Percentiles rank a stretch among this genome's conserved stretches.
Evolutionary conservation across 2,888 invertebrate genomes (phyloP).

Genomic region (Teinopalpus imperialis): DNA sequence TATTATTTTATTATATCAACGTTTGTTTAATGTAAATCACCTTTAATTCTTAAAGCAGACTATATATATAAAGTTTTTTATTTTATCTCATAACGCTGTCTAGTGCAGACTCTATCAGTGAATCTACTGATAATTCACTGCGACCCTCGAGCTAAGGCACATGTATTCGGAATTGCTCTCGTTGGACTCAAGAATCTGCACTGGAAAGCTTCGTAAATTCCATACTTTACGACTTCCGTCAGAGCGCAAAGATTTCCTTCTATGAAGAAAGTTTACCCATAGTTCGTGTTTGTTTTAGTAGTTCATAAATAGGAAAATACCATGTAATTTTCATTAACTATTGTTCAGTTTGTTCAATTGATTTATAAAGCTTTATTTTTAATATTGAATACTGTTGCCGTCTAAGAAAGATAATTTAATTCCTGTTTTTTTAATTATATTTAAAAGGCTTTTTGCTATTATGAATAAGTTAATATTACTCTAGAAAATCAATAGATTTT

Average conservation of each 20-base stretch:
- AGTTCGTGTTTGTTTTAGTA: conserved; percentile 1
- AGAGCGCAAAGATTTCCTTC: conserved; percentile 34
- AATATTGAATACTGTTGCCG: too few species aligned
- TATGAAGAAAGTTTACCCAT: conserved; percentile 8
- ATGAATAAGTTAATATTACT: too few species aligned
- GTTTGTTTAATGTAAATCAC: too few species aligned
- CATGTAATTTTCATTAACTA: too few species aligned
- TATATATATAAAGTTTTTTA: conserved; percentile 17
- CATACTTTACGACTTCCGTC: conserved; percentile 35
- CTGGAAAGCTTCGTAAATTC: conserved; percentile 36
- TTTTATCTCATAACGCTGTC: conserved; percentile 44
- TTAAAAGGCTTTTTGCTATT: too few species aligned
- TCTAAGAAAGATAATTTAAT: too few species aligned
- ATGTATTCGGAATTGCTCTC: conserved; percentile 53
- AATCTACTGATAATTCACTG: conserved; percentile 52
- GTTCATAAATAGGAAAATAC: background rate
- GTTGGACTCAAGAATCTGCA: conserved; percentile 45
- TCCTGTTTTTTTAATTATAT: too few species aligned
- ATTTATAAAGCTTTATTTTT: too few species aligned
- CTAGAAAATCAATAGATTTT: conserved; percentile 30
- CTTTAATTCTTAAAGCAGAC: background rate
- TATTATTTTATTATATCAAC: too few species aligned
- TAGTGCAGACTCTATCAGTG: conserved; percentile 44
- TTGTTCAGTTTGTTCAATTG: too few species aligned
- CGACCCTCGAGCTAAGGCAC: conserved; percentile 47